These are phyloP conservation scores for Raja brachyura DNA, from an alignment of 2,113 vertebrate species.

Conservation along the genomic window DNA sequence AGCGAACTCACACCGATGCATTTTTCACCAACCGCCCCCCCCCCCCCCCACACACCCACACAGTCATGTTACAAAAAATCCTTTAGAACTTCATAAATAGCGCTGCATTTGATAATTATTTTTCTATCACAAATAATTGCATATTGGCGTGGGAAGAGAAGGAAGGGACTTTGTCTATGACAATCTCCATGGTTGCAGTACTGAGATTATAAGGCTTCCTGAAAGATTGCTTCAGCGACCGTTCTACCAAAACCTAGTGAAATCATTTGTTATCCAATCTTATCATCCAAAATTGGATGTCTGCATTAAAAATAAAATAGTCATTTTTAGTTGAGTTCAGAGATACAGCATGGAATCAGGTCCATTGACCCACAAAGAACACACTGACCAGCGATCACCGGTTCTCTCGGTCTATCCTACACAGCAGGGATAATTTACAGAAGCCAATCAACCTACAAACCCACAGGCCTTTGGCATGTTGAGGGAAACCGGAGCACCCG, in stretches of 20 bases:
- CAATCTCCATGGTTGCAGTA: background rate
- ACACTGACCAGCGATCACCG: no score
- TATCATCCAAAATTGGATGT: background rate
- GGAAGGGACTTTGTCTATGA: background rate
- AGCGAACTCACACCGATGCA: background rate
- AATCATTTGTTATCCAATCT: background rate
- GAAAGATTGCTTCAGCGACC: background rate
- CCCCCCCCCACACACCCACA: no score
- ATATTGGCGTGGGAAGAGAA: background rate
- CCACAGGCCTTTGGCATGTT: no score
- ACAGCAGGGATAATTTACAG: no score
- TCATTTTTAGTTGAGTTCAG: background rate
- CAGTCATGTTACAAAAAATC: background rate
- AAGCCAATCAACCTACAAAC: no score
- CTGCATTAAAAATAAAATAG: background rate
- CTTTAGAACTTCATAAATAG: background rate
- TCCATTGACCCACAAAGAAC: no score
- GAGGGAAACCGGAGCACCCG: no score
- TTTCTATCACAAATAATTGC: background rate
- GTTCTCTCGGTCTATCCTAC: no score
- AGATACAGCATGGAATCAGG: no score
- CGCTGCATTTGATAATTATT: background rate
- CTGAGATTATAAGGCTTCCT: background rate
- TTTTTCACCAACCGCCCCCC: background rate
- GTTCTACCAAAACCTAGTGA: background rate